These are phyloP conservation scores for Podarcis lilfordi DNA, from an alignment of 2,797 vertebrate genomes.

Conservation along the genomic window DNA sequence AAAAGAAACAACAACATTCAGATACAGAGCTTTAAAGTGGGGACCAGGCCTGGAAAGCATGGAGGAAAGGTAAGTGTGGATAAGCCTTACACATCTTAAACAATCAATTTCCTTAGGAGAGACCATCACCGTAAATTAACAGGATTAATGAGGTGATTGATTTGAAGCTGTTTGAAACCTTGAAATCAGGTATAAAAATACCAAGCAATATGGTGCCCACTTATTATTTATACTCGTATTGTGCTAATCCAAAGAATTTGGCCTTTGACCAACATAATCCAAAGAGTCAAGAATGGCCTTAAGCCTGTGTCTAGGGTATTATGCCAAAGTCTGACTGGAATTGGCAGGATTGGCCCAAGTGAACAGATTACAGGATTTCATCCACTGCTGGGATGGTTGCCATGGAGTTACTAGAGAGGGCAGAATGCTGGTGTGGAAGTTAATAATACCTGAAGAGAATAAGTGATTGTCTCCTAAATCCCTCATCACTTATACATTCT, in stretches of 20 bases:
- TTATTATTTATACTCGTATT: not conserved
- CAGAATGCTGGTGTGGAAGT: not conserved
- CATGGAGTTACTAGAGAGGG: not conserved
- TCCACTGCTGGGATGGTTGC: not conserved
- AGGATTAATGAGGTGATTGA: not conserved
- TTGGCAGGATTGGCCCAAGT: not conserved
- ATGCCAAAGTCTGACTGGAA: not conserved
- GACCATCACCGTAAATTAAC: not conserved
- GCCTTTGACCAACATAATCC: not conserved
- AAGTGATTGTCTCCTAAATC: not conserved
- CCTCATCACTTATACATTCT: not conserved
- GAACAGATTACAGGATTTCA: not conserved
- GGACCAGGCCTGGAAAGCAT: no score
- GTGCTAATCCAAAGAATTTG: not conserved
- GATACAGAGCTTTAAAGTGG: no score
- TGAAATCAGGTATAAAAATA: not conserved
- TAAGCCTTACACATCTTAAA: not conserved
- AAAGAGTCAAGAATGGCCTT: not conserved
- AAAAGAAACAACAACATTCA: no score
- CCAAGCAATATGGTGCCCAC: not conserved
- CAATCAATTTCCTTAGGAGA: not conserved
- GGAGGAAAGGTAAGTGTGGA: no score
- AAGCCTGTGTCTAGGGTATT: not conserved
- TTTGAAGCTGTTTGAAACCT: not conserved
- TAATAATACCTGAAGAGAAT: fast-evolving